Evolutionary conservation across 1,140 invertebrate genomes (phyloP).

Genomic region (Hylaeus anthracinus): DNA sequence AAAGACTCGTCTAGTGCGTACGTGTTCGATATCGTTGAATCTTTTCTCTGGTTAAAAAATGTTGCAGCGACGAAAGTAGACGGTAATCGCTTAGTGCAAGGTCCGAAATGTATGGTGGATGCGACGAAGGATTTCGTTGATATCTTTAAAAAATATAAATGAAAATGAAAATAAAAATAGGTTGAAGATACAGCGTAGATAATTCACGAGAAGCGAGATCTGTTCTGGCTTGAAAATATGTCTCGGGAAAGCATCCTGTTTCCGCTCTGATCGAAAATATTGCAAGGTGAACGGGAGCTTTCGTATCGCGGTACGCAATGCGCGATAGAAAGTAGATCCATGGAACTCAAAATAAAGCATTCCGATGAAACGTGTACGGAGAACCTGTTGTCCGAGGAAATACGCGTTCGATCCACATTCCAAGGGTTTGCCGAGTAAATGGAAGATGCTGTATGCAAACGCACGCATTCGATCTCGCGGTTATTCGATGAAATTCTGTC

Average conservation of each 20-base stretch:
- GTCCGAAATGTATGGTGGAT: too few species aligned
- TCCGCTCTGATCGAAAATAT: background rate
- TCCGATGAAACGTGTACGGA: background rate
- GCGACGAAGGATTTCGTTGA: too few species aligned
- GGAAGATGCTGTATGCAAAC: background rate
- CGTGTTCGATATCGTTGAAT: too few species aligned
- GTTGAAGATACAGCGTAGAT: too few species aligned
- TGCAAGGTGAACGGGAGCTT: background rate
- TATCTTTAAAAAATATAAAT: too few species aligned
- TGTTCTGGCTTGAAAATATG: background rate
- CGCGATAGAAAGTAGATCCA: constrained; percentile 3
- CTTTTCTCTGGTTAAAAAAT: too few species aligned
- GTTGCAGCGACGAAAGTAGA: too few species aligned
- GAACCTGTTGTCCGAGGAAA: constrained; percentile 21
- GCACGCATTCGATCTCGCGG: background rate
- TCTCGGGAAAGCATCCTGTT: background rate
- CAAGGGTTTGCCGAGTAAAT: constrained; percentile 3
- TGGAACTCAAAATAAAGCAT: constrained; percentile 7
- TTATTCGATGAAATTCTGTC: background rate
- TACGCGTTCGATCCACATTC: constrained; percentile 18
- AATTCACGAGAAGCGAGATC: too few species aligned
- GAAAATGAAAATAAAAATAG: too few species aligned
- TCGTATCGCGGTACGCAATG: background rate
- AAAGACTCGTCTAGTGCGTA: too few species aligned
- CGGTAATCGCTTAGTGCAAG: too few species aligned